Base-by-base conservation (phyloP, 2,888 invertebrate species). In the Tetranychus truncatus region DNA sequence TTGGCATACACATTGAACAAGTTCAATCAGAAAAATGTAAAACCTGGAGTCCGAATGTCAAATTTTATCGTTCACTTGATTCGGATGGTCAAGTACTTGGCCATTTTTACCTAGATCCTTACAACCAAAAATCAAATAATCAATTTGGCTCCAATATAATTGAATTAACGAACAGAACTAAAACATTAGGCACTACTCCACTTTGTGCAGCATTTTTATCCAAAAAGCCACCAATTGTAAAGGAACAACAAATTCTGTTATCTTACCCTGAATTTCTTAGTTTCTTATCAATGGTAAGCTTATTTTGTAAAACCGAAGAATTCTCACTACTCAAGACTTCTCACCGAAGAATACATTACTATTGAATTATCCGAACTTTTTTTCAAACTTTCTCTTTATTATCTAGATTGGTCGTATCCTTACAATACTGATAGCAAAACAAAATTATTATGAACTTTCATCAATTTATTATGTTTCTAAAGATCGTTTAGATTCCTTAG, bases 61-160 rank as follows among this genome's bases (percentile, higher is more conserved):
- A 55, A 55, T 55, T 55, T 55, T 55, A 55, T 6, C 55, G 55
- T 3, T 15, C 7, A 9, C 2, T 55, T 7, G 55, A 55, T 55
- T 15, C 11, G 9, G 15, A 55, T 15, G 9, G 11, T 88, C 89
- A 79, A 86, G 86, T 74, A 84, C 21, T 69, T 4, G 69, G 82
- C 7, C 69, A 69, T 21, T 69, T 69, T 24, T 20, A 69, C 69
- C 20, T 69, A 6, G 21, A 69, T 24, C 84, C 87, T 73, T 55
- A 55, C 15, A 15, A 15, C 15, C 55, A 7, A 55, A 9, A 15
- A 55, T 9, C 55, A 9, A 34, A 34, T 83, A 85, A 79, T 86
- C 87, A 0, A 89, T 90, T 6, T 91, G 89, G 88, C 89, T 91
- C 85, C 87, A 92, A 11, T 85, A 88, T n/a, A 88, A 91, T 73